Conservation (phyloP, 2,888 invertebrate genomes). For the Apotomis capreana region DNA sequence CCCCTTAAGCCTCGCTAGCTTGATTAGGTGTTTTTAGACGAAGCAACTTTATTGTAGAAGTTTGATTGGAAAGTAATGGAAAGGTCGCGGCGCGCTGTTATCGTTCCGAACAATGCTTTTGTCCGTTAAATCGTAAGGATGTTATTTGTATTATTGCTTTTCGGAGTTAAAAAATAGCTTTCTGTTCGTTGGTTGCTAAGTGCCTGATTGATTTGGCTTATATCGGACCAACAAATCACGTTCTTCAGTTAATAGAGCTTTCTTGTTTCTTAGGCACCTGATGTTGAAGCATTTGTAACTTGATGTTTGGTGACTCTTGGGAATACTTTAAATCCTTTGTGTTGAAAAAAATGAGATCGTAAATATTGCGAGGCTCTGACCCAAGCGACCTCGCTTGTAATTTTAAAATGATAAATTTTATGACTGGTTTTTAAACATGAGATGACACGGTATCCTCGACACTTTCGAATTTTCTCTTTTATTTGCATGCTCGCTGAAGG, state of each 20-base stretch:
- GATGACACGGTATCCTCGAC: slow-evolving; percentile 69
- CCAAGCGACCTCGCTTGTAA: slow-evolving; percentile 58
- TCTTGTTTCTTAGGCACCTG: slow-evolving; percentile 33
- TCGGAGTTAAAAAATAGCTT: slow-evolving; percentile 42
- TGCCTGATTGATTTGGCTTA: slow-evolving; percentile 38
- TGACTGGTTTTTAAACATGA: slow-evolving; percentile 66
- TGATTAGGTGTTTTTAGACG: slow-evolving; percentile 68
- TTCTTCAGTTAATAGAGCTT: slow-evolving; percentile 36
- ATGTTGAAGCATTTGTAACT: slow-evolving; percentile 22
- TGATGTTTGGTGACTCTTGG: slow-evolving; percentile 8
- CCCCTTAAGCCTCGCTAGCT: slow-evolving; percentile 51
- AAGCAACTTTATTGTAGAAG: slow-evolving; percentile 66
- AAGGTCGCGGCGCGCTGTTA: slow-evolving; percentile 58
- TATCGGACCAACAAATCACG: slow-evolving; percentile 36
- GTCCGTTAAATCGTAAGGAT: slow-evolving; percentile 49
- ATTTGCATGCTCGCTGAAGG: slow-evolving; percentile 39
- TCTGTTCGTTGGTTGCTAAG: slow-evolving; percentile 36
- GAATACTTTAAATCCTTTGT: slow-evolving; percentile 26
- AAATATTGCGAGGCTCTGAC: slow-evolving; percentile 41
- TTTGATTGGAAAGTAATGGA: slow-evolving; percentile 71
- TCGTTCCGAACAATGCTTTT: slow-evolving; percentile 56
- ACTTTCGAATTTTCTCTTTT: slow-evolving; percentile 71
- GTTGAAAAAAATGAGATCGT: slow-evolving; percentile 25
- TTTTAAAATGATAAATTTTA: slow-evolving; percentile 76
- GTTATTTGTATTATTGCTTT: slow-evolving; percentile 44